These are phyloP conservation scores for Melopsittacus undulatus DNA, from an alignment of 2,797 vertebrate species.

Conservation along the genomic window DNA sequence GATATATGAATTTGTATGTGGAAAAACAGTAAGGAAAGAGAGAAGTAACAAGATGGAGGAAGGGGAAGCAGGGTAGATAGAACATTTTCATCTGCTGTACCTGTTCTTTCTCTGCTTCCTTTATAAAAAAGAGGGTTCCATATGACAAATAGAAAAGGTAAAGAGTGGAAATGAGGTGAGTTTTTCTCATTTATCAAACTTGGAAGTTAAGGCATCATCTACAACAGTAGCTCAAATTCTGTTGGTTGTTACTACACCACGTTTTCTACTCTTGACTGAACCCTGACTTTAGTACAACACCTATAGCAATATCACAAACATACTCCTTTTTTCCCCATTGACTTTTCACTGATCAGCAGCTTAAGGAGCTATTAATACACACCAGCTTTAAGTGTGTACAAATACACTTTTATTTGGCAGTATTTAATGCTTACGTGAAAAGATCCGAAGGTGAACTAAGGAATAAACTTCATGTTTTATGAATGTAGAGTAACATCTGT, in stretches of 20 bases:
- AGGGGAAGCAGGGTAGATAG: neutral
- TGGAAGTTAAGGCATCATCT: neutral
- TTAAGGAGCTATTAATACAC: neutral
- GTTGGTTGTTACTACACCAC: neutral
- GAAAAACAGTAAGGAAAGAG: neutral
- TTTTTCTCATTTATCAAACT: neutral
- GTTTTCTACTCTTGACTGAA: neutral
- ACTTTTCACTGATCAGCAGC: neutral
- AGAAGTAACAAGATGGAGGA: neutral
- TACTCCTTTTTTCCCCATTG: neutral
- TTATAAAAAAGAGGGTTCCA: neutral
- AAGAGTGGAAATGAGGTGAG: neutral
- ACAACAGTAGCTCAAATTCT: neutral
- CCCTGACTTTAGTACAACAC: neutral
- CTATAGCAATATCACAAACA: neutral
- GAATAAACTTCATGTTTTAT: neutral
- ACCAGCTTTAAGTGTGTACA: neutral
- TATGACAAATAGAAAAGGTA: neutral
- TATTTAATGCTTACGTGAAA: neutral
- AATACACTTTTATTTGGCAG: neutral
- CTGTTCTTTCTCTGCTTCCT: neutral
- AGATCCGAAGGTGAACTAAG: neutral
- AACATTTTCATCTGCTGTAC: neutral
- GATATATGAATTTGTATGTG: neutral
- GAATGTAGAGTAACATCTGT: neutral